phyloP scores from a whole-genome alignment of 2,888 invertebrate genomes.

The Aelia acuminata region DNA sequence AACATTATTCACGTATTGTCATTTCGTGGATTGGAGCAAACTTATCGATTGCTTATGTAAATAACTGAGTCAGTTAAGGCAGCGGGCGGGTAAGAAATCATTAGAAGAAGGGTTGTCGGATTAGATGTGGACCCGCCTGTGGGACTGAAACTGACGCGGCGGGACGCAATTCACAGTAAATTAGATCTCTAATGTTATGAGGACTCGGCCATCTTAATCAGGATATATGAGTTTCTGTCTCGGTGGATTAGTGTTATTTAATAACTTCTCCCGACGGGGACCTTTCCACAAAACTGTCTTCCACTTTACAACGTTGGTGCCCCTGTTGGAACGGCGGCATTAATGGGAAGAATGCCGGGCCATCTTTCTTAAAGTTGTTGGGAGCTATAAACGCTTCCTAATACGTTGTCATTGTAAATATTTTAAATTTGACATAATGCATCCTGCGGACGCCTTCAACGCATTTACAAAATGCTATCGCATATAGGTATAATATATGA shows the following conservation, averaged over 20 bases:
- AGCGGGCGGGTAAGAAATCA: conserved; percentile 3
- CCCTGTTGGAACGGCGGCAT: conserved; percentile 3
- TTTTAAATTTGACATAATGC: not conserved
- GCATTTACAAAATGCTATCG: not conserved
- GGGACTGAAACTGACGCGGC: conserved; percentile 7
- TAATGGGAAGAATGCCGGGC: not conserved
- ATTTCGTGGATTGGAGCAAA: not conserved
- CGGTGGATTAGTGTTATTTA: conserved; percentile 46
- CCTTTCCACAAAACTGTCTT: conserved; percentile 46
- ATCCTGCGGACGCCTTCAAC: not conserved
- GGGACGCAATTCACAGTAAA: conserved; percentile 39
- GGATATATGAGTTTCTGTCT: conserved; percentile 47
- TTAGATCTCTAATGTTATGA: conserved; percentile 48
- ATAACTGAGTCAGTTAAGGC: not conserved
- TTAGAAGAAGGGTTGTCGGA: not conserved
- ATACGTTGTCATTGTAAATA: conserved; percentile 12
- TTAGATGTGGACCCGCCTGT: not conserved
- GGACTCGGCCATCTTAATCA: conserved; percentile 34
- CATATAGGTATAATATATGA: too few species aligned
- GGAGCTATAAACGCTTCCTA: not conserved
- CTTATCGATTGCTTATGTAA: conserved; percentile 24
- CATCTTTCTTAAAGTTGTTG: not conserved
- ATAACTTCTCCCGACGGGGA: conserved; percentile 16
- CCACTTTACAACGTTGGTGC: conserved; percentile 11
- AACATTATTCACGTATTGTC: not conserved